Conservation (phyloP, 2,797 vertebrate genomes). For the Cossypha niveicapilla region DNA sequence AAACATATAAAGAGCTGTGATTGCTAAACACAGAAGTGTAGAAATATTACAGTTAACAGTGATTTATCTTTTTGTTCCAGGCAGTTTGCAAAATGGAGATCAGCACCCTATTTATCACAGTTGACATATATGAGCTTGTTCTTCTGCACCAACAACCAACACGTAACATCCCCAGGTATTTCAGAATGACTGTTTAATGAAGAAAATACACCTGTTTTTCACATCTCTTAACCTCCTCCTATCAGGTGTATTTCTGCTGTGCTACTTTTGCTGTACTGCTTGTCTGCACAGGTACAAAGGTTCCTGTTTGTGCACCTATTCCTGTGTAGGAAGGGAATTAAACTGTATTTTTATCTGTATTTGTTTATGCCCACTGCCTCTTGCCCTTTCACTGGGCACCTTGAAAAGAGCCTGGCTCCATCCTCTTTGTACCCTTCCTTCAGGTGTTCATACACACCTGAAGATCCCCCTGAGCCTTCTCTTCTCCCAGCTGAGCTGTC, state of each 20-base stretch:
- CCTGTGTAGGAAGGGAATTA: background rate
- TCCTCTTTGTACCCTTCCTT: background rate
- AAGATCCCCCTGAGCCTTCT: background rate
- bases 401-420: background rate
- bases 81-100: conserved; percentile 67
- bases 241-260: background rate
- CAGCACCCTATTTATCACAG: conserved; percentile 58
- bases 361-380: background rate
- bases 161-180: conserved; percentile 23
- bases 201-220: background rate
- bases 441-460: background rate
- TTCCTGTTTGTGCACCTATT: background rate
- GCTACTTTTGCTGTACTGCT: background rate
- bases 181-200: background rate
- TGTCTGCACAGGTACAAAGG: background rate
- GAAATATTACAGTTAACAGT: background rate
- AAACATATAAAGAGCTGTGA: background rate
- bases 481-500: background rate
- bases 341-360: background rate
- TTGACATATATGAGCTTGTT: conserved; percentile 53
- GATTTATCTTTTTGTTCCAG: conserved; percentile 35
- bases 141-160: conserved; percentile 61
- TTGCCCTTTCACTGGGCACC: background rate
- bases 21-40: background rate
- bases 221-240: background rate